These are phyloP conservation scores for Alviniconcha strummeri DNA, from an alignment of 2,888 invertebrate genomes.

Conservation along the genomic window DNA sequence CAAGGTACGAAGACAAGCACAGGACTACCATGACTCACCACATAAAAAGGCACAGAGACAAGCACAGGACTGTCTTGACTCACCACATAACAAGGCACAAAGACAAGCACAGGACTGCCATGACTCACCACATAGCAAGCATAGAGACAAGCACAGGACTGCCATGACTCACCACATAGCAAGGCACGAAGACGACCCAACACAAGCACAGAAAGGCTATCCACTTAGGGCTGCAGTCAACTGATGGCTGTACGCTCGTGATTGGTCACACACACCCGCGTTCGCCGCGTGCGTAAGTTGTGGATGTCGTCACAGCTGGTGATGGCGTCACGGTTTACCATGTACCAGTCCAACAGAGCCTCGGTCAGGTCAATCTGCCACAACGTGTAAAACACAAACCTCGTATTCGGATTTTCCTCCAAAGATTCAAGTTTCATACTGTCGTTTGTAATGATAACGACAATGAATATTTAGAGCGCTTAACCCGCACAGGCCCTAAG, in stretches of 20 bases:
- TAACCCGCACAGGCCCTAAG: background rate
- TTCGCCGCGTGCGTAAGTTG: constrained; percentile 38
- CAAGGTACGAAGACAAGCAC: background rate
- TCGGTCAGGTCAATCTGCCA: constrained; percentile 44
- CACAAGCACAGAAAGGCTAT: constrained; percentile 45
- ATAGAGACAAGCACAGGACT: background rate
- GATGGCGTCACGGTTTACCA: constrained; percentile 43
- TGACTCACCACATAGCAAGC: background rate
- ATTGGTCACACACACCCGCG: constrained; percentile 48
- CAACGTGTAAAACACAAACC: background rate
- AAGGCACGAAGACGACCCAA: constrained; percentile 46
- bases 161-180: constrained; percentile 41
- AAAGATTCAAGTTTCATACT: background rate
- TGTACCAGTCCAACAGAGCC: constrained; percentile 44
- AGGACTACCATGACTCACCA: constrained; percentile 27
- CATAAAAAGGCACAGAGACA: background rate
- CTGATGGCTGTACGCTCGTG: constrained; percentile 42
- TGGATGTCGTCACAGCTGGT: constrained; percentile 49
- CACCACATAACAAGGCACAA: constrained; percentile 8
- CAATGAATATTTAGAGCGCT: background rate
- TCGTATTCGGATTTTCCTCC: too few species aligned
- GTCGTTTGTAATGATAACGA: background rate
- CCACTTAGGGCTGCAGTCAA: constrained; percentile 48
- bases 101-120: background rate
- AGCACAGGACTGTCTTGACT: too few species aligned